A percentile compares a stretch with the other conserved stretches of the same genome.
Conservation (phyloP, 2,797 vertebrate species). For the Amniataba percoides region DNA sequence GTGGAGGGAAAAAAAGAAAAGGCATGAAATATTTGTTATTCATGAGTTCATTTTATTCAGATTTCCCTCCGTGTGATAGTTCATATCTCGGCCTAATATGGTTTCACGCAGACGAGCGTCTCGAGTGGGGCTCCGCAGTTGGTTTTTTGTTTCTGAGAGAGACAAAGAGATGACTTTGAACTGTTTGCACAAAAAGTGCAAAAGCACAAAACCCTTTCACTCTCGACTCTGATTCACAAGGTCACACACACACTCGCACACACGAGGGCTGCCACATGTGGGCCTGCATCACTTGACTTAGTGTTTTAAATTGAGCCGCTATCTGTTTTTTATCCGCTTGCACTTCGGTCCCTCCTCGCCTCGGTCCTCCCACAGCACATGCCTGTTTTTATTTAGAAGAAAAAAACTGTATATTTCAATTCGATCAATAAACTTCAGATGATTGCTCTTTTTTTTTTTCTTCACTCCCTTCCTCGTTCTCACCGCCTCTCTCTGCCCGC, state of each 20-base stretch:
- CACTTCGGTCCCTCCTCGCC: constrained; percentile 22
- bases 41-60: constrained; percentile 67
- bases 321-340: neutral
- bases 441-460: neutral
- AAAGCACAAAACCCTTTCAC: constrained; percentile 29
- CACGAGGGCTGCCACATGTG: constrained; percentile 17
- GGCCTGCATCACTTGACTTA: constrained; percentile 52
- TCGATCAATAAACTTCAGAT: constrained; percentile 44
- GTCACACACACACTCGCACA: constrained; percentile 11
- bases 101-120: constrained; percentile 41
- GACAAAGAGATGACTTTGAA: constrained; percentile 41
- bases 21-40: constrained; percentile 56
- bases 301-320: constrained; percentile 37
- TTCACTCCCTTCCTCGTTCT: neutral
- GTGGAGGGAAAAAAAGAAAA: constrained; percentile 29
- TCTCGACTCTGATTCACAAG: constrained; percentile 38
- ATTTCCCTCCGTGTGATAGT: constrained; percentile 58
- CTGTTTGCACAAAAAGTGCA: constrained; percentile 39
- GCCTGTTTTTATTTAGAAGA: constrained; percentile 25
- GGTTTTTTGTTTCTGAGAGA: constrained; percentile 26
- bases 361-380: constrained; percentile 42
- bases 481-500: neutral
- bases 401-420: constrained; percentile 24
- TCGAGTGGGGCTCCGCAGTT: constrained; percentile 7
- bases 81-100: constrained; percentile 45